Evolutionary conservation across 2,113 vertebrate species (phyloP).

Genomic region (Oreocharis arfaki): DNA sequence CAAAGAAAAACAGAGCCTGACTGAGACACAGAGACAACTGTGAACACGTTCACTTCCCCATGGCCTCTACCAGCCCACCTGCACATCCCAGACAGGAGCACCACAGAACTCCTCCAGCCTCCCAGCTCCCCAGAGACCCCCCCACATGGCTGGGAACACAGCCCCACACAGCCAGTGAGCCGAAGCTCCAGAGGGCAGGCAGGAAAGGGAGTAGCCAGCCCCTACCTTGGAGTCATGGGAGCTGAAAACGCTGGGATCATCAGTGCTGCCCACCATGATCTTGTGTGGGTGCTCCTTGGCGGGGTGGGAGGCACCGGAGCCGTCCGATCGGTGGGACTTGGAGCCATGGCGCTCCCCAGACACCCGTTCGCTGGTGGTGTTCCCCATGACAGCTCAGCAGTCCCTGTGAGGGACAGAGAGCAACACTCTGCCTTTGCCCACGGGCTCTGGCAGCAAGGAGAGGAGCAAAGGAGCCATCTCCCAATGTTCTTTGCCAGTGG

Average conservation of each 20-base stretch:
- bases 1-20: conserved; percentile 20
- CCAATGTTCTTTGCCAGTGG: neutral
- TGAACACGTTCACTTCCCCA: neutral
- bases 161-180: neutral
- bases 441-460: accelerated
- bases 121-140: neutral
- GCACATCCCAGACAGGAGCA: neutral
- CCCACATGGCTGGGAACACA: neutral
- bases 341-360: conserved; percentile 86
- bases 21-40: neutral
- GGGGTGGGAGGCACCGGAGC: conserved; percentile 64
- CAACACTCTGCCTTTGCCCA: neutral
- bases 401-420: neutral
- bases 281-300: conserved; percentile 85
- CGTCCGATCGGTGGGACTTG: conserved; percentile 85
- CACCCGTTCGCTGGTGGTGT: conserved; percentile 87
- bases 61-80: neutral
- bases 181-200: neutral
- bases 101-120: neutral
- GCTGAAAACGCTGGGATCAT: conserved; percentile 93
- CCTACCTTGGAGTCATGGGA: conserved; percentile 86
- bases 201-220: neutral
- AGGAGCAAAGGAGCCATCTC: neutral
- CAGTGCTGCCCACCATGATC: conserved; percentile 94
- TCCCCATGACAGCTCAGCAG: conserved; percentile 81